Base-by-base conservation (phyloP, 2,888 invertebrate genomes). In the Dastarcus helophoroides region DNA sequence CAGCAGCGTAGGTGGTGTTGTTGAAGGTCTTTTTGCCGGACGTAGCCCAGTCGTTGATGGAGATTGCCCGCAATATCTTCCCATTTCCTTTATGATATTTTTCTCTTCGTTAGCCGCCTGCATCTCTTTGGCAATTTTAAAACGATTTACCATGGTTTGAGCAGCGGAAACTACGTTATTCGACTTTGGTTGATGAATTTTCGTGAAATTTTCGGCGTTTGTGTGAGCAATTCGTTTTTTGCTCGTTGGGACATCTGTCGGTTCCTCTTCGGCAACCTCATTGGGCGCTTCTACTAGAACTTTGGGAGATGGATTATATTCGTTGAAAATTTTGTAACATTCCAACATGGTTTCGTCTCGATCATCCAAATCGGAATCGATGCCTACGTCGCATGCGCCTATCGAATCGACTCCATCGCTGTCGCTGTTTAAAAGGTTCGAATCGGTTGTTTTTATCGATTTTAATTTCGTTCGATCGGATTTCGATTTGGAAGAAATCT, bases 321-420 rank as follows among this genome's bases (percentile, higher is more conserved):
- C 83, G 59, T 85, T 82, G 61, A 86, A 90, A 47, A 90, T 88
- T 63, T 72, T 77, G 50, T 81, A 75, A 58, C 90, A 90, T 60
- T 90, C 85, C 29, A 44, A 36, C 41, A 55, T 41, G n/a, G 53
- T 55, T 46, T 80, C 74, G 49, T 79, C 76, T n/a, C n/a, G n/a
- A 36, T 85, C 76, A 25, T 51, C 46, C 11, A 23, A n/a, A 14
- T 31, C 37, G 51, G 78, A 74, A 14, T 37, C 37, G 3, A 43
- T 29, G 32, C 50, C 49, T 9, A 22, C 7, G 2, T 28, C 22
- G 3, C 13, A 22, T 8, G 14, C 4, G 21, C 10, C 12, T 26
- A 15, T 10, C 16, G 3, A 14, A 3, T 3, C 12, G 8, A 9
- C 28, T 6, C 8, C 11, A n/a, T 3, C 14, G 5, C 14, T 11